Conservation (phyloP, 2,888 invertebrate genomes). For the Drosophila emarginata region DNA sequence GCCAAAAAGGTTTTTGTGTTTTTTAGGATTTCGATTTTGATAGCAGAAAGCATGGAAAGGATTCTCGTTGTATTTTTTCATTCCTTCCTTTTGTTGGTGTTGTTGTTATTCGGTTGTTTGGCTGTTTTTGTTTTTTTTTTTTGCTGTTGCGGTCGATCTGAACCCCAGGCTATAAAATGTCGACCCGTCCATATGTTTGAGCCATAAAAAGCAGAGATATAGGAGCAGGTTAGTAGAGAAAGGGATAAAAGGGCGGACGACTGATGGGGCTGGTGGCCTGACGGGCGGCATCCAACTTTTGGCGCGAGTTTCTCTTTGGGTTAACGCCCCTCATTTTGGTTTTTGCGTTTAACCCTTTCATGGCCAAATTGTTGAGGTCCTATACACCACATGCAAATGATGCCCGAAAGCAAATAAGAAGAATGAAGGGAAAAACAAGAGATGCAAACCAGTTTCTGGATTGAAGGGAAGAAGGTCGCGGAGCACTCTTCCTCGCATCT, state of each 20-base stretch:
- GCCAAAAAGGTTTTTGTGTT: slow-evolving; percentile 38
- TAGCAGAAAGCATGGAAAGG: slow-evolving; percentile 53
- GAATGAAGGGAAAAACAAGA: slow-evolving; percentile 12
- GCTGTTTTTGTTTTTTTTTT: neutral
- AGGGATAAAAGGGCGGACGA: neutral
- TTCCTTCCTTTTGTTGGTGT: slow-evolving; percentile 54
- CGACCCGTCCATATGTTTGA: slow-evolving; percentile 73
- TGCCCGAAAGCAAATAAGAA: slow-evolving; percentile 52
- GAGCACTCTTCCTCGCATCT: slow-evolving; percentile 23
- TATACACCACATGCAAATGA: slow-evolving; percentile 70
- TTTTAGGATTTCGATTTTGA: slow-evolving; percentile 56
- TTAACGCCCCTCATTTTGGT: slow-evolving; percentile 40
- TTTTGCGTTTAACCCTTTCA: slow-evolving; percentile 67
- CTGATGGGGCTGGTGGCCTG: too few species aligned
- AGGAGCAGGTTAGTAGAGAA: neutral
- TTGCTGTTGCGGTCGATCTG: slow-evolving; percentile 47
- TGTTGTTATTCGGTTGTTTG: slow-evolving; percentile 1
- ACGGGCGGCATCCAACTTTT: slow-evolving; percentile 45
- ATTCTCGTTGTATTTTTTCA: slow-evolving; percentile 30
- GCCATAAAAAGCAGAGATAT: slow-evolving; percentile 26
- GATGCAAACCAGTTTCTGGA: neutral
- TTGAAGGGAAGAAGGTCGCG: neutral
- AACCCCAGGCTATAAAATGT: slow-evolving; percentile 73
- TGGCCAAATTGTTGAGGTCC: slow-evolving; percentile 68
- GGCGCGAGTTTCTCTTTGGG: slow-evolving; percentile 48